Evolutionary conservation across 1,140 invertebrate species (phyloP), one percentile per base, ranked within the genome.

Genomic region (Leptinotarsa texana): DNA sequence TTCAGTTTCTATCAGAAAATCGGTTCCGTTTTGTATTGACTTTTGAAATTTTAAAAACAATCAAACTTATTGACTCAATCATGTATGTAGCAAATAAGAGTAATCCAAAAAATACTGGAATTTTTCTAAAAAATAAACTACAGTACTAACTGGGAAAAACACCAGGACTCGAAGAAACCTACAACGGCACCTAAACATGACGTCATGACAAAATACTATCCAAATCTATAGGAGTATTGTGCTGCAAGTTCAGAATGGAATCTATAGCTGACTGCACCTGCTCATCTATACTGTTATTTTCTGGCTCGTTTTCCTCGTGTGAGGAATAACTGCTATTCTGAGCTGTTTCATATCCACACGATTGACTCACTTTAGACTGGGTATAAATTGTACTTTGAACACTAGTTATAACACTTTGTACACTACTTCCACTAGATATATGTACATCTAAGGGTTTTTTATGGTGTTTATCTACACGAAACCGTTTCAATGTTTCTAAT

Each of bases 231-330:
- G 80, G 75, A 18, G 81, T 81, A 65, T 76, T 82, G 72, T 85
- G 84, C 80, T 93, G 92, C 74, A 93, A 84, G 84, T 92, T 93
- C 33, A 93, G 86, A 79, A 94, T 93, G 80, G 91, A 92, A 80
- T 93, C 92, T 72, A 93, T 93, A 67, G 93, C 92, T 76, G 90
- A 92, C 83, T 93, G 92, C 57, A 93, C 92, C 82, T 94, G 93
- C 13, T 92, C 91, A 73, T 91, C 92, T 63, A 93, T 92, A 75
- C 91, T 89, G 74, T 89, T 90, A 66, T 88, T 86, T 33, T 88
- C 87, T 67, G 85, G 83, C 48, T 82, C 82, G 22, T 83, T 83
- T 8, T 80, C 83, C 73, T 82, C 76, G 57, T 79, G 76, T 21
- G 75, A 77, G n/a, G 76, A 67, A 21, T 62, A 69, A 47, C 78